Percentiles rank a stretch among this genome's conserved stretches.
phyloP scores from a whole-genome alignment of 2,113 vertebrate species.

The Brachypteracias leptosomus region DNA sequence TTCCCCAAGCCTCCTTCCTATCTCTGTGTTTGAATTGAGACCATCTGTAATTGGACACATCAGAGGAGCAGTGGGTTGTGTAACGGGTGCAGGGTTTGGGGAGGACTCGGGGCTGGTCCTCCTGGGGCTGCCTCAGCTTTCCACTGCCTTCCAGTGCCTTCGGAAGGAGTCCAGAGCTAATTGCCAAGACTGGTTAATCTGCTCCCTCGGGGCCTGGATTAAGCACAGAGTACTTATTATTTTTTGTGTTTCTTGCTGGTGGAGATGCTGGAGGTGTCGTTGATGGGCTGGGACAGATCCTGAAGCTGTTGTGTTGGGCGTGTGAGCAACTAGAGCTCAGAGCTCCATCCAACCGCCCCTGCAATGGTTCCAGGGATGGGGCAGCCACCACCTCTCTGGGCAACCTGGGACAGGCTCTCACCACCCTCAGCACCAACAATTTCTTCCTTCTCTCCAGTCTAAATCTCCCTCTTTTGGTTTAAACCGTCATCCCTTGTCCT shows the following conservation, averaged over 20 bases:
- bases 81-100: not conserved
- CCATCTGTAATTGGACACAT: slow-evolving; percentile 29
- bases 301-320: not conserved
- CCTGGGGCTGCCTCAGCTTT: not conserved
- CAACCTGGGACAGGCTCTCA: not conserved
- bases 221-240: not conserved
- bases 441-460: not conserved
- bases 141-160: not conserved
- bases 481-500: not conserved
- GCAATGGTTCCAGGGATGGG: not conserved
- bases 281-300: not conserved
- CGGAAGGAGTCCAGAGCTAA: not conserved
- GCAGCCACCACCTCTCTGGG: not conserved
- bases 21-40: not conserved
- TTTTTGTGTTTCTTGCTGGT: not conserved
- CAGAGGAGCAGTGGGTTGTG: not conserved
- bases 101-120: not conserved
- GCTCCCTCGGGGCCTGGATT: not conserved
- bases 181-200: slow-evolving; percentile 15
- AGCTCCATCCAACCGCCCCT: not conserved
- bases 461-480: not conserved
- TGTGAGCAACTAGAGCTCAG: not conserved
- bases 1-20: slow-evolving; percentile 4
- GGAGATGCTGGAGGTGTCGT: not conserved
- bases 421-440: not conserved